Evolutionary conservation across 2,888 invertebrate species (phyloP), one percentile per base, ranked within the genome.

Genomic region (Drosophila pseudotakahashii): DNA sequence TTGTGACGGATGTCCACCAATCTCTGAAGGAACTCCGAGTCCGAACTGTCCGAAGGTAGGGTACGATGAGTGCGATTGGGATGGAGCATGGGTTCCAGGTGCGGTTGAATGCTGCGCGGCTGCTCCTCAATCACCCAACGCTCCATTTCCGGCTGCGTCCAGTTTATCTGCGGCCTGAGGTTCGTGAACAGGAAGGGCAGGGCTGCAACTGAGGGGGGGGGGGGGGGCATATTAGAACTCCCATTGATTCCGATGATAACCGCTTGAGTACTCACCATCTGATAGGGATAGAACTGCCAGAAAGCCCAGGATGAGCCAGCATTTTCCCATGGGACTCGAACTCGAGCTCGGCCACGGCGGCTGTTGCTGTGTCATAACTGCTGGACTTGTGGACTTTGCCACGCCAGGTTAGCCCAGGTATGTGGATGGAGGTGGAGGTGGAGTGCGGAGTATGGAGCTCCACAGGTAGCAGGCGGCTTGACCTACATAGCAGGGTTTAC

Each of bases 61-160:
- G 79, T 79, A 11, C 85, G 72, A 44, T 90, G 90, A 0, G 90
- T 91, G 6, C 90, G 89, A 70, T 91, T 91, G 7, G 84, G 74
- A 60, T 79, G 89, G 19, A 88, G 78, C 66, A 77, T 85, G 2
- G 90, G 60, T 7, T 89, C 85, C 6, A 92, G 59, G 68, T 91
- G 92, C 3, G 92, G 92, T 42, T 78, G 76, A 50, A 92, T 90
- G 75, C 92, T 92, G 3, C 92, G 89, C 10, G 92, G 92, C 19
- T 86, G 78, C 60, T 78, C 82, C 47, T 89, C 88, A 30, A 92
- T 87, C 57, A 84, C 83, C 92, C 92, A 92, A 37, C 87, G 81
- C 41, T 91, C 91, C 55, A 81, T 54, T 32, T 41, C 83, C 7
- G 91, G 90, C 48, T 81, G 78, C 10, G 89, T 90, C 92, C 92